Percentiles rank a stretch among this genome's conserved stretches.
phyloP scores from a whole-genome alignment of 2,113 vertebrate species.

The Lynx canadensis region DNA sequence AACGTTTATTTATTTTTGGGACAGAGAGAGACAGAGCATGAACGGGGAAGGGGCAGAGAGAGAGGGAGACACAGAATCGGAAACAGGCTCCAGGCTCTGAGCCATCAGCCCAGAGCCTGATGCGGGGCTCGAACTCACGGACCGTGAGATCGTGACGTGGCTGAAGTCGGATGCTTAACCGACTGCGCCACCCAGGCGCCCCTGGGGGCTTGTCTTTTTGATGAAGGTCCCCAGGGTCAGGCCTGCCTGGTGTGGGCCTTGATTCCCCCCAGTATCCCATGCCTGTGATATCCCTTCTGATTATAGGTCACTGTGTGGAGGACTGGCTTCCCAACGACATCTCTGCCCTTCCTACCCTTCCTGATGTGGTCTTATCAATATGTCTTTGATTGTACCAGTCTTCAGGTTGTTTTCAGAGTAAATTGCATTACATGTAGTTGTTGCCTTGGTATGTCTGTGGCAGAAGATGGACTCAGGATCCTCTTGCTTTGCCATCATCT shows the following conservation, averaged over 20 bases:
- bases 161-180: too few relatives aligned
- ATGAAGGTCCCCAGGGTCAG: not conserved
- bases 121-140: too few relatives aligned
- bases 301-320: not conserved
- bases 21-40: too few relatives aligned
- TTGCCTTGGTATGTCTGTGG: not conserved
- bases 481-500: not conserved
- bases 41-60: too few relatives aligned
- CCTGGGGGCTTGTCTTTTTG: not conserved
- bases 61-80: too few relatives aligned
- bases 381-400: not conserved
- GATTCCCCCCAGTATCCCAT: not conserved
- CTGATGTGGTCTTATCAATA: not conserved
- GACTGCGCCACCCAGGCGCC: too few relatives aligned
- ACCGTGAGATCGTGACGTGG: too few relatives aligned
- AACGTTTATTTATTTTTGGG: too few relatives aligned
- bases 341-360: not conserved
- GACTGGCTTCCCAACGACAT: not conserved
- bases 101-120: too few relatives aligned
- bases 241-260: not conserved
- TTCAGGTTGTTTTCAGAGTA: not conserved
- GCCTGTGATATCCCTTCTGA: not conserved
- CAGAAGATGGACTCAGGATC: not conserved
- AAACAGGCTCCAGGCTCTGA: too few relatives aligned
- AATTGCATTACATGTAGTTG: not conserved